These are phyloP conservation scores for Acipenser oxyrinchus DNA, from an alignment of 2,797 vertebrate genomes.

Conservation along the genomic window DNA sequence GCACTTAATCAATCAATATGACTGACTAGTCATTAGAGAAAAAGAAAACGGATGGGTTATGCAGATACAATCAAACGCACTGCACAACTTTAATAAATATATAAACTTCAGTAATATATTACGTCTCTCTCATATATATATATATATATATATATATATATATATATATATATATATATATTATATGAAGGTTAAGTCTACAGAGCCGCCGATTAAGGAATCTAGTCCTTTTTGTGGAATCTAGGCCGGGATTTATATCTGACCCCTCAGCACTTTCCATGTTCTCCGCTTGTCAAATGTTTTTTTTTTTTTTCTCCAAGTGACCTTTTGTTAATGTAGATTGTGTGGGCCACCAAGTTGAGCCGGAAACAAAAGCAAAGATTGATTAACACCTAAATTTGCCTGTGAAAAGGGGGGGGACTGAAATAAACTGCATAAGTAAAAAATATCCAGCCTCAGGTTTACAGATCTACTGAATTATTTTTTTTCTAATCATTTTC, in stretches of 20 bases:
- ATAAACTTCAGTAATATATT: too few relatives aligned
- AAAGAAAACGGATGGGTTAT: constrained; percentile 26
- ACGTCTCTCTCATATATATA: too few relatives aligned
- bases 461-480: too few relatives aligned
- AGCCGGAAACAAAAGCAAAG: constrained; percentile 49
- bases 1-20: constrained; percentile 62
- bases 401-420: constrained; percentile 33
- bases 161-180: not conserved
- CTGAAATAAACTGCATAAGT: constrained; percentile 14
- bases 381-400: constrained; percentile 44
- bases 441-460: not conserved
- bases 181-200: too few relatives aligned
- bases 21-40: constrained; percentile 64
- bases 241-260: constrained; percentile 48
- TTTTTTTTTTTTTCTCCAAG: constrained; percentile 44
- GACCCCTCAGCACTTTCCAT: constrained; percentile 43
- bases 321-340: constrained; percentile 54
- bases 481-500: too few relatives aligned
- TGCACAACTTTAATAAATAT: too few relatives aligned
- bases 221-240: constrained; percentile 37
- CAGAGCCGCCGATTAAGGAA: not conserved
- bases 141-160: not conserved
- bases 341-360: constrained; percentile 49
- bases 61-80: too few relatives aligned
- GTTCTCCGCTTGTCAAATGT: constrained; percentile 40